Conservation (phyloP, 2,113 vertebrate genomes). For the Martes martes region DNA sequence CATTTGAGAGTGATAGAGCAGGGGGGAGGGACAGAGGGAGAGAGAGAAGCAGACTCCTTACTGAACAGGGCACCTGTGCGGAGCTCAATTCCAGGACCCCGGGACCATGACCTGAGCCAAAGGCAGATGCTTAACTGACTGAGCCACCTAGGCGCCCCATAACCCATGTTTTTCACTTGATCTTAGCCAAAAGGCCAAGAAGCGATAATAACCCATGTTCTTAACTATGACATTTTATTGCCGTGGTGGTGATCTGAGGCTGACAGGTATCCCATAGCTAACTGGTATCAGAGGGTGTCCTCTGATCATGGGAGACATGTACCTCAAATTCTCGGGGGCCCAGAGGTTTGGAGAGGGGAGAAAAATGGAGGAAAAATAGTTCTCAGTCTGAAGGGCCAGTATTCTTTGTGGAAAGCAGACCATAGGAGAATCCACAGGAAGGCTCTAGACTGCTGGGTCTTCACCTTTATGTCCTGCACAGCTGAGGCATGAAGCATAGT, state of each 20-base stretch:
- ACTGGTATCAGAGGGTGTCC: not conserved
- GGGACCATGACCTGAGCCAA: not conserved
- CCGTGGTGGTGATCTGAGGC: not conserved
- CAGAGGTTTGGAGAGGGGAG: not conserved
- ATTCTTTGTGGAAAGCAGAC: not conserved
- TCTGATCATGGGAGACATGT: not conserved
- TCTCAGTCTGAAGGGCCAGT: not conserved
- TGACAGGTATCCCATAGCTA: not conserved
- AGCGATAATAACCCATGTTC: not conserved
- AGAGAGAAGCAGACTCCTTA: not conserved
- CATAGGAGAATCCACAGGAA: not conserved
- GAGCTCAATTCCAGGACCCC: not conserved
- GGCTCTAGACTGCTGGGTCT: not conserved
- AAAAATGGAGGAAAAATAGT: not conserved
- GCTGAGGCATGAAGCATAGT: not conserved
- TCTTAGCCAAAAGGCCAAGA: no score
- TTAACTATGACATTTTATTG: not conserved
- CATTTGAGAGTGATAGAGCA: not conserved
- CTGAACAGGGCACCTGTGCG: not conserved
- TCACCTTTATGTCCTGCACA: not conserved
- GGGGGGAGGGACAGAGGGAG: not conserved
- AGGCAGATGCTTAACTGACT: not conserved
- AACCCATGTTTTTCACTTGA: not conserved
- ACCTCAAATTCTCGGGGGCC: not conserved
- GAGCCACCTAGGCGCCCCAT: not conserved